phyloP scores from a whole-genome alignment of 2,888 invertebrate species.

The Melolontha melolontha region DNA sequence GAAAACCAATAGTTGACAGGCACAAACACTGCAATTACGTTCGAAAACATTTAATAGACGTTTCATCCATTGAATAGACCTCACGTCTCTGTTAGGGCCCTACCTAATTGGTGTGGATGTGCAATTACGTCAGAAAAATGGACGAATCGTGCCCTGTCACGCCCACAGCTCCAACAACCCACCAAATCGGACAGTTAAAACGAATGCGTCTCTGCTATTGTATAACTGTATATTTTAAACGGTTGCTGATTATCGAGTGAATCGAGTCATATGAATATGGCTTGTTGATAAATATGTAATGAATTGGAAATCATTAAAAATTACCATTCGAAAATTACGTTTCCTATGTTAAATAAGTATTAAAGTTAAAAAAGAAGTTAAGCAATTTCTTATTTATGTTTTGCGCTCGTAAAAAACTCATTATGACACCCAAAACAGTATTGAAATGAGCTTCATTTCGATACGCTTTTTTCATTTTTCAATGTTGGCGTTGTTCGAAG shows the following conservation, averaged over 20 bases:
- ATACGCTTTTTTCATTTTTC: no score
- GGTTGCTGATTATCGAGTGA: background rate
- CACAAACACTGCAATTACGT: slow-evolving; percentile 22
- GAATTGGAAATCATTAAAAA: no score
- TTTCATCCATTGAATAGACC: background rate
- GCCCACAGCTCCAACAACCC: slow-evolving; percentile 14
- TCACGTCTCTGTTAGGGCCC: slow-evolving; percentile 14
- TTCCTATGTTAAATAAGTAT: no score
- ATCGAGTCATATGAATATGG: background rate
- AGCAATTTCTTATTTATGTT: no score
- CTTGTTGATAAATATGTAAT: background rate
- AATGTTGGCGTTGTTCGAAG: no score
- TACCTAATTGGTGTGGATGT: slow-evolving; percentile 21
- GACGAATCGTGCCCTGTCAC: slow-evolving; percentile 20
- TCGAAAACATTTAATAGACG: slow-evolving; percentile 6
- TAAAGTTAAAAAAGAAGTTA: no score
- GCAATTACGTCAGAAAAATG: slow-evolving; percentile 29
- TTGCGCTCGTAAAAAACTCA: no score
- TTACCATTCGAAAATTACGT: no score
- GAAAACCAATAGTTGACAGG: slow-evolving; percentile 16
- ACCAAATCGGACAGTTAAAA: slow-evolving; percentile 25
- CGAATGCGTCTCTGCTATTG: slow-evolving; percentile 1
- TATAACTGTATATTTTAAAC: background rate
- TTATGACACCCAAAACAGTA: no score
- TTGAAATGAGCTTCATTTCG: no score